Evolutionary conservation across 2,888 invertebrate genomes (phyloP), one percentile per base, ranked within the genome.

Genomic region (Idaea straminata): DNA sequence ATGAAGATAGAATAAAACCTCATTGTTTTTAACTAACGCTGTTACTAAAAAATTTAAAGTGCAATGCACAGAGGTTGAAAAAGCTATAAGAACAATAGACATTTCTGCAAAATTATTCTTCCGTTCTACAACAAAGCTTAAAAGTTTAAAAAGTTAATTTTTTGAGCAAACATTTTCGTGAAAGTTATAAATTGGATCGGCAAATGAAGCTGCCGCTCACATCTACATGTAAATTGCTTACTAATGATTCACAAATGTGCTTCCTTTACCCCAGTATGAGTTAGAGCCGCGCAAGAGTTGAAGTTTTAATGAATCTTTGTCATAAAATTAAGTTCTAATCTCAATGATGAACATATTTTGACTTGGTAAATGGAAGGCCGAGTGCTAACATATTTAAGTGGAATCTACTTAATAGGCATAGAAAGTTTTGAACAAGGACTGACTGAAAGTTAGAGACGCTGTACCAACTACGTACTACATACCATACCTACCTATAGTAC

Each of bases 141-240:
- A 47, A 47, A 47, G 47, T 47, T 7, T 7, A 47, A 47, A 47
- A 4, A 13, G 47, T 47, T 47, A 47, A 47, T 47, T 10, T 10
- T 47, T 7, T 47, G 47, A 47, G 13, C 47, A 47, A 47, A 47
- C 47, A 47, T 47, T 47, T 47, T 10, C 47, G 47, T 47, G 47
- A 47, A 47, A 47, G 47, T 47, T 47, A 47, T 47, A 47, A 47
- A 47, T 47, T 47, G 47, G 47, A 47, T 47, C 47, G 47, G 47
- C 47, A 47, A 47, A 13, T 47, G 47, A 47, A 47, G 47, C 47
- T 47, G 47, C 47, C 47, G 47, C 47, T 67, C 62, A 59, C 69
- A 69, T 72, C 66, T 66, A 65, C 66, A 70, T 72, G 66, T 69
- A 71, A 72, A 74, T 73, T 69, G 67, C 64, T 70, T 69, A 64